These are phyloP conservation scores for Tenebrio molitor DNA, from an alignment of 1,140 invertebrate species.

Conservation along the genomic window DNA sequence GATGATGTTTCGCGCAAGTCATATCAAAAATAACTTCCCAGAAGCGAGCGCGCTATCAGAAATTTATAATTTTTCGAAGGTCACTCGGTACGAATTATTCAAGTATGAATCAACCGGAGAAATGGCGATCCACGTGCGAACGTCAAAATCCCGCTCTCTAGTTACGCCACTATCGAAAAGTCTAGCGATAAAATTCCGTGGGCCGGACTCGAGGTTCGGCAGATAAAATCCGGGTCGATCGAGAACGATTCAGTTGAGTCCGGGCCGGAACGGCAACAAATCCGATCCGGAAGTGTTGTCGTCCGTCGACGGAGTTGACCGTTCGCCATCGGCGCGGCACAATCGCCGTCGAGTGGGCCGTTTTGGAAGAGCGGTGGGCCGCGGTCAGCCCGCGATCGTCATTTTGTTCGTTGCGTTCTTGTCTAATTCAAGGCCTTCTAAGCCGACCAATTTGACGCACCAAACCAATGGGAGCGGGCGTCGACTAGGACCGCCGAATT, in stretches of 20 bases:
- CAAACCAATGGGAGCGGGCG: slow-evolving; percentile 37
- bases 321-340: no score
- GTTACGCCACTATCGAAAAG: no score
- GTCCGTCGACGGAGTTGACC: not conserved
- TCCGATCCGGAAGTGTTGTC: no score
- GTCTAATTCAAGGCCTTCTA: slow-evolving; percentile 56
- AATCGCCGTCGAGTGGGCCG: no score
- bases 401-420: slow-evolving; percentile 5
- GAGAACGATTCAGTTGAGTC: not conserved
- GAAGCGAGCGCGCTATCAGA: slow-evolving; percentile 13
- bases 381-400: not conserved
- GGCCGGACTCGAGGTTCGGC: no score
- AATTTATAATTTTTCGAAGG: slow-evolving; percentile 29
- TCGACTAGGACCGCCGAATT: not conserved
- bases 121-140: no score
- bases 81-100: slow-evolving; percentile 2
- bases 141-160: not conserved
- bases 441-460: slow-evolving; percentile 45
- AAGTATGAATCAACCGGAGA: not conserved
- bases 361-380: no score
- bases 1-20: not conserved
- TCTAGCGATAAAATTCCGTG: no score
- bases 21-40: slow-evolving; percentile 16
- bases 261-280: not conserved
- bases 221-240: no score